Evolutionary conservation across 2,113 vertebrate genomes (phyloP).

Genomic region (Oryzias curvinotus): DNA sequence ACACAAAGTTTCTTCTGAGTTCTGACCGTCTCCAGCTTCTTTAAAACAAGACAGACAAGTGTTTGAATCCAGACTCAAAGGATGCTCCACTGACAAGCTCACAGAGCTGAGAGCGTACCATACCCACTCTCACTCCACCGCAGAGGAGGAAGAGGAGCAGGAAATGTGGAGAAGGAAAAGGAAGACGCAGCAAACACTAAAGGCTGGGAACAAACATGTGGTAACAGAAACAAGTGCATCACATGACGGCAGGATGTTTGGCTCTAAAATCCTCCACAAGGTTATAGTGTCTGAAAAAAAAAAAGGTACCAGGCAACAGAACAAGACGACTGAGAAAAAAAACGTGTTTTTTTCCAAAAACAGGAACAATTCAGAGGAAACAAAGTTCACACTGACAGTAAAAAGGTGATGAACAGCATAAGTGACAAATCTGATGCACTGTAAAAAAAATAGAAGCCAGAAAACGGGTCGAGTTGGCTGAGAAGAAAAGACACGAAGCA

Average conservation of each 20-base stretch:
- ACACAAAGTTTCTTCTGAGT: too few relatives aligned
- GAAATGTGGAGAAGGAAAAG: slow-evolving; percentile 30
- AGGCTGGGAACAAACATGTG: slow-evolving; percentile 19
- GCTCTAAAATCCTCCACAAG: slow-evolving; percentile 4
- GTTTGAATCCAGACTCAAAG: background rate
- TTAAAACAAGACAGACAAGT: background rate
- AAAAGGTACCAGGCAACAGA: background rate
- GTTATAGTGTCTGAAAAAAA: background rate
- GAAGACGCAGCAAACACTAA: slow-evolving; percentile 18
- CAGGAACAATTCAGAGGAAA: background rate
- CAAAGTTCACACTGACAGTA: background rate
- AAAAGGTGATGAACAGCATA: background rate
- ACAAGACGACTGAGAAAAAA: background rate
- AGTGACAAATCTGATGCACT: background rate
- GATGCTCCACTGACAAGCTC: background rate
- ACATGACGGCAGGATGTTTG: slow-evolving; percentile 31
- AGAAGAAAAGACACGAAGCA: background rate
- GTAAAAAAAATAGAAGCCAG: background rate
- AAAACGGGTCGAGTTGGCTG: background rate
- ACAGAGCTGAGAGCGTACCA: background rate
- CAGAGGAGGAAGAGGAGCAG: slow-evolving; percentile 21
- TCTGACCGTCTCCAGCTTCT: too few relatives aligned
- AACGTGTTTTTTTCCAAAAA: background rate
- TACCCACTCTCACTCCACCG: background rate
- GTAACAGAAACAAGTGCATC: slow-evolving; percentile 16